Percentiles rank a stretch among this genome's conserved stretches.
phyloP scores from a whole-genome alignment of 2,797 vertebrate genomes.

The Fundulus diaphanus region DNA sequence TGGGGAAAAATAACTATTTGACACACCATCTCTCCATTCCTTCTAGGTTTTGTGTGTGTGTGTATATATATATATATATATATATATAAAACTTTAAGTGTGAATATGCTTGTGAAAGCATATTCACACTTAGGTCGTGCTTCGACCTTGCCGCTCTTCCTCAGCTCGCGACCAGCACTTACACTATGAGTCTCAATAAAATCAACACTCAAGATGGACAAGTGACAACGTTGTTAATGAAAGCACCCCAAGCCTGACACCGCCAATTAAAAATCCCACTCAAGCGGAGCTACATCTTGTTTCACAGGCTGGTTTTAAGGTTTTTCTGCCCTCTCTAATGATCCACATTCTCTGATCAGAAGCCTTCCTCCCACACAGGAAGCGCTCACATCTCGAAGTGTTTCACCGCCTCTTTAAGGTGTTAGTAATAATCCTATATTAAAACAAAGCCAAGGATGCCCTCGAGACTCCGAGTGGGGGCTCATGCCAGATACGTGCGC shows the following conservation, averaged over 20 bases:
- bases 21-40: no score
- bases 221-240: background rate
- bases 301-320: conserved; percentile 9
- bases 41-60: no score
- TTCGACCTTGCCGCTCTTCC: background rate
- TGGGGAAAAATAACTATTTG: no score
- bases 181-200: background rate
- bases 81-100: no score
- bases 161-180: background rate
- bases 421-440: conserved; percentile 58
- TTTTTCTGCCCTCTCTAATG: background rate
- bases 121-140: no score
- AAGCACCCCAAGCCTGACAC: background rate
- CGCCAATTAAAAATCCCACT: no score
- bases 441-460: conserved; percentile 55
- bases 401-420: conserved; percentile 32
- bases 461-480: conserved; percentile 32
- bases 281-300: background rate
- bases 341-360: conserved; percentile 8
- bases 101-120: background rate
- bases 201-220: background rate
- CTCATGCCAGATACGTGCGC: conserved; percentile 25
- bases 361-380: conserved; percentile 6
- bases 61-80: no score
- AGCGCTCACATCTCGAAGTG: conserved; percentile 24